A percentile compares a stretch with the other conserved stretches of the same genome.
Conservation (phyloP, 30 jellyfish, hydroid and myxozoan genomes). For the Sanderia malayensis region DNA sequence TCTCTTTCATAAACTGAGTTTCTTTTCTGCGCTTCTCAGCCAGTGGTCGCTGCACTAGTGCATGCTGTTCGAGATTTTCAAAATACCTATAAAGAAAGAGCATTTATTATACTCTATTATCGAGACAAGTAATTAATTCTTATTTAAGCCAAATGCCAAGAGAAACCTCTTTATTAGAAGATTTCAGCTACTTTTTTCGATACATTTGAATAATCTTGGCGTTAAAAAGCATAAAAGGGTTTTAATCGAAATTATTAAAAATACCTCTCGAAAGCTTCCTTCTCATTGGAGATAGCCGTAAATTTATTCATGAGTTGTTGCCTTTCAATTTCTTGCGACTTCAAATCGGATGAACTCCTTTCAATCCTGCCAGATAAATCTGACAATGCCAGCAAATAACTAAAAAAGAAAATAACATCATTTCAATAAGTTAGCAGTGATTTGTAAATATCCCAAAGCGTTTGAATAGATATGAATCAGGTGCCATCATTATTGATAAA, state of each 20-base stretch:
- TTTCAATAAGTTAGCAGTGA: no score
- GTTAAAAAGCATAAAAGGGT: no score
- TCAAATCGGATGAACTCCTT: slow-evolving; percentile 5
- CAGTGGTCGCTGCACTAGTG: slow-evolving; percentile 29
- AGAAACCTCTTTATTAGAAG: no score
- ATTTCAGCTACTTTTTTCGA: no score
- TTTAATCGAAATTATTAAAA: no score
- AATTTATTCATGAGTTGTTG: neutral
- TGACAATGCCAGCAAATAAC: slow-evolving; percentile 41
- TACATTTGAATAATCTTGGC: no score
- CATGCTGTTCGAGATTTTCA: slow-evolving; percentile 27
- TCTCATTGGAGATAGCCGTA: neutral
- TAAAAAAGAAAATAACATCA: neutral
- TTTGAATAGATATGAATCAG: no score
- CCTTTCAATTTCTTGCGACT: neutral
- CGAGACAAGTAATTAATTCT: no score
- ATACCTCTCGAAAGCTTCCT: slow-evolving; percentile 3
- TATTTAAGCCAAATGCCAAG: no score
- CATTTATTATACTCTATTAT: no score
- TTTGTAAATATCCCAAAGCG: no score
- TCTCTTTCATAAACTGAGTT: slow-evolving; percentile 33
- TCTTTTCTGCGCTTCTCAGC: slow-evolving; percentile 38
- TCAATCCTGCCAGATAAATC: slow-evolving; percentile 20
- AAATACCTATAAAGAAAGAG: slow-evolving; percentile 2
- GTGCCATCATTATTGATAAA: no score